Evolutionary conservation across 2,113 vertebrate genomes (phyloP).

Genomic region (Siniperca chuatsi): DNA sequence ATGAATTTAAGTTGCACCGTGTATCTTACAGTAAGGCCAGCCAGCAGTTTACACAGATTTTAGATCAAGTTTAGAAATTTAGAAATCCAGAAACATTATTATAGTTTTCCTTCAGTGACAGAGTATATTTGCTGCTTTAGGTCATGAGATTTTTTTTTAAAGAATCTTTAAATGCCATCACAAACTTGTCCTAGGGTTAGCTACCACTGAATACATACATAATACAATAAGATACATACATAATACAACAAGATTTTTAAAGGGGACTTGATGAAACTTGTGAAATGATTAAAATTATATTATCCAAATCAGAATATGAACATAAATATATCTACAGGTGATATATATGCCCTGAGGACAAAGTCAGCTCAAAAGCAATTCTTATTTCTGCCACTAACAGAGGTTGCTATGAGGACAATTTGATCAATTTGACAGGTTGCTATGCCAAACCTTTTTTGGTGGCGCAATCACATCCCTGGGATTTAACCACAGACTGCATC

Average conservation of each 20-base stretch:
- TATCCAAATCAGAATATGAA: neutral
- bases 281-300: conserved; percentile 8
- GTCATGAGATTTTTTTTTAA: neutral
- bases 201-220: neutral
- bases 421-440: conserved; percentile 45
- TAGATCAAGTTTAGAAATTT: neutral
- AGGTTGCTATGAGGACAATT: conserved; percentile 44
- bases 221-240: neutral
- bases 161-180: neutral
- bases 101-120: neutral
- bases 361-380: conserved; percentile 35
- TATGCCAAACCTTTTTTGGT: conserved; percentile 44
- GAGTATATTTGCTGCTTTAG: neutral
- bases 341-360: conserved; percentile 18
- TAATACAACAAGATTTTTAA: neutral
- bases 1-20: neutral
- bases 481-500: conserved; percentile 26
- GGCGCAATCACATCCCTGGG: conserved; percentile 23
- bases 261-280: neutral
- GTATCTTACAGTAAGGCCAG: neutral
- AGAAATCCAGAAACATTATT: neutral
- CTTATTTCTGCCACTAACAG: conserved; percentile 36
- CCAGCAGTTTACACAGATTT: neutral
- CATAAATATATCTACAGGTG: neutral
- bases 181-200: neutral